Evolutionary conservation across 2,888 invertebrate species (phyloP).

Genomic region (Acronicta psi): DNA sequence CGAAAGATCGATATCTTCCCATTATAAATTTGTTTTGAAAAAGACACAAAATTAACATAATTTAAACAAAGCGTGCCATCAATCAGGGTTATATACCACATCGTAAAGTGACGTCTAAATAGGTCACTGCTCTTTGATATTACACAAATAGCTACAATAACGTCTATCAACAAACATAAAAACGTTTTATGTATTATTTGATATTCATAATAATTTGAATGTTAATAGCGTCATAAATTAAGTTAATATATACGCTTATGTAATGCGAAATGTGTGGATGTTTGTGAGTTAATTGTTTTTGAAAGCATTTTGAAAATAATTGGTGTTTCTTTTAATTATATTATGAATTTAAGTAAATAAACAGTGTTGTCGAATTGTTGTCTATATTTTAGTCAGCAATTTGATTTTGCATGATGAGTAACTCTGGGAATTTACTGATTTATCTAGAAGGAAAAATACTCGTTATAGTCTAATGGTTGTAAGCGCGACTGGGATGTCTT

Average conservation of each 20-base stretch:
- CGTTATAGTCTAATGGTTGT: too few species aligned
- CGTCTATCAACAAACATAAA: conserved; percentile 52
- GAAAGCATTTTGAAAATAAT: background rate
- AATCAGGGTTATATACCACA: conserved; percentile 16
- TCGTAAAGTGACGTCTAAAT: conserved; percentile 42
- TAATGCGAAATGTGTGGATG: conserved; percentile 18
- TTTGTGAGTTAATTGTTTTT: conserved; percentile 13
- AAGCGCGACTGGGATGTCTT: too few species aligned
- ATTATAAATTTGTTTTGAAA: too few species aligned
- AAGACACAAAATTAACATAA: background rate
- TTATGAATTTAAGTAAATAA: background rate
- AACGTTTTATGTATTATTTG: conserved; percentile 57
- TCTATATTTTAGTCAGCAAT: too few species aligned
- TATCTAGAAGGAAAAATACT: too few species aligned
- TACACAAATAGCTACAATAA: conserved; percentile 37
- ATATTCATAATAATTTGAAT: conserved; percentile 61
- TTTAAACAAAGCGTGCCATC: conserved; percentile 8
- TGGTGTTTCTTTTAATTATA: background rate
- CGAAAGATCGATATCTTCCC: too few species aligned
- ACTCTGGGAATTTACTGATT: too few species aligned
- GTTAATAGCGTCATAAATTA: conserved; percentile 55
- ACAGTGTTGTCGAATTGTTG: too few species aligned
- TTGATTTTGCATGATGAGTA: too few species aligned
- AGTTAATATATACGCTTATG: conserved; percentile 49
- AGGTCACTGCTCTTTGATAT: conserved; percentile 49